phyloP scores from a whole-genome alignment of 2,888 invertebrate genomes.

The Thereva nobilitata region DNA sequence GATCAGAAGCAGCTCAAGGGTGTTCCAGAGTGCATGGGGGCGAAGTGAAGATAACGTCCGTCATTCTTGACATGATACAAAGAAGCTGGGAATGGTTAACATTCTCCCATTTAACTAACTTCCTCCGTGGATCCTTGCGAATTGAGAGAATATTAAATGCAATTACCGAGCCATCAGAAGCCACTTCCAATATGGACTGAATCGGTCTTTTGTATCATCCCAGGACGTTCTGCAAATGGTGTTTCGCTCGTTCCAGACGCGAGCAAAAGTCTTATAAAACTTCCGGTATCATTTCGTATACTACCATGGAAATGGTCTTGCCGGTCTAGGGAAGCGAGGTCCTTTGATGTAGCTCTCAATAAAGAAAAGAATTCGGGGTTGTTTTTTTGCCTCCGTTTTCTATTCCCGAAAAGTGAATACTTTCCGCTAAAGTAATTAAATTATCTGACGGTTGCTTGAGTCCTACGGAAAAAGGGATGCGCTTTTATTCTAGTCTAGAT shows the following conservation, averaged over 20 bases:
- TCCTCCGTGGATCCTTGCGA: neutral
- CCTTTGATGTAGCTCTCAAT: conserved; percentile 4
- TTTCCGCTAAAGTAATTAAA: conserved; percentile 23
- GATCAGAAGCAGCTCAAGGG: too few species aligned
- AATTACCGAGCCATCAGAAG: conserved; percentile 18
- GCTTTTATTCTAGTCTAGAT: conserved; percentile 10
- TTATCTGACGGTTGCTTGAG: conserved; percentile 20
- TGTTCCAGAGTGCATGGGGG: neutral
- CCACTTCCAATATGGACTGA: conserved; percentile 14
- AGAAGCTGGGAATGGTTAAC: conserved; percentile 17
- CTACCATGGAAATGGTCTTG: neutral
- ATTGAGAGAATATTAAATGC: conserved; percentile 27
- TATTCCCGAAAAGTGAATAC: conserved; percentile 10
- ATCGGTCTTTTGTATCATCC: conserved; percentile 6
- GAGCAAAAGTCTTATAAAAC: neutral
- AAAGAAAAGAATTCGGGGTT: too few species aligned
- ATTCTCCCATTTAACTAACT: conserved; percentile 22
- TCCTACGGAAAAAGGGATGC: conserved; percentile 15
- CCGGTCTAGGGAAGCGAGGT: neutral
- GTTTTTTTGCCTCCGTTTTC: neutral
- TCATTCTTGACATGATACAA: neutral
- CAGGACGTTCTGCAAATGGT: neutral
- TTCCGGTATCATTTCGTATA: conserved; percentile 3
- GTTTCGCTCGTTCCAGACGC: neutral
- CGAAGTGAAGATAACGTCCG: neutral